These are phyloP conservation scores for Melanchra persicariae DNA, from an alignment of 2,888 invertebrate genomes.

Conservation along the genomic window DNA sequence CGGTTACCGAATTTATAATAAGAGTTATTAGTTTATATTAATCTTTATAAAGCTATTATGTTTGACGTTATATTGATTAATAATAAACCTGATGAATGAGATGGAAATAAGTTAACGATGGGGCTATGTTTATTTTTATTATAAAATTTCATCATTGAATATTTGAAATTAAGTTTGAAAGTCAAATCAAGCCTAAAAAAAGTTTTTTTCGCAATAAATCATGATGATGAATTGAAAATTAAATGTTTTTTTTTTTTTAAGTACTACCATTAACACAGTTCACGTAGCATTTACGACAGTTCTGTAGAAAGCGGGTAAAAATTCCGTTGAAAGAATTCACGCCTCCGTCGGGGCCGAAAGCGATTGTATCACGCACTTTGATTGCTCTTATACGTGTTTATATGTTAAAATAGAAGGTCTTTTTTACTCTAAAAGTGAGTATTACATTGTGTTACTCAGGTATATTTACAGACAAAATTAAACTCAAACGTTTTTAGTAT, in stretches of 20 bases:
- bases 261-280: conserved; percentile 59
- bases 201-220: conserved; percentile 41
- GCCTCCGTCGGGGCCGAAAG: conserved; percentile 59
- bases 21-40: conserved; percentile 64
- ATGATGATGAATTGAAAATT: conserved; percentile 48
- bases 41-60: conserved; percentile 61
- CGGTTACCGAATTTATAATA: conserved; percentile 57
- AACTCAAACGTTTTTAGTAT: background rate
- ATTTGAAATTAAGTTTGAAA: conserved; percentile 12
- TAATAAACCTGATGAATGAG: conserved; percentile 57
- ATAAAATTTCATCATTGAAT: conserved; percentile 33
- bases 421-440: conserved; percentile 22
- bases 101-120: conserved; percentile 43
- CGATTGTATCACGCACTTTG: conserved; percentile 61
- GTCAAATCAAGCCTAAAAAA: conserved; percentile 6
- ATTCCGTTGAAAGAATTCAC: conserved; percentile 65
- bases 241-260: conserved; percentile 40
- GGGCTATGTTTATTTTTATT: conserved; percentile 39
- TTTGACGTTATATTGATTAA: conserved; percentile 62
- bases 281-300: conserved; percentile 62
- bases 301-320: conserved; percentile 67
- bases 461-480: background rate
- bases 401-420: conserved; percentile 62
- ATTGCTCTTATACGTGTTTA: conserved; percentile 62
- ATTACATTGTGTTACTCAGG: background rate